Percentiles rank a stretch among this genome's conserved stretches.
phyloP scores from a whole-genome alignment of 1,140 invertebrate genomes.

The Penaeus indicus region DNA sequence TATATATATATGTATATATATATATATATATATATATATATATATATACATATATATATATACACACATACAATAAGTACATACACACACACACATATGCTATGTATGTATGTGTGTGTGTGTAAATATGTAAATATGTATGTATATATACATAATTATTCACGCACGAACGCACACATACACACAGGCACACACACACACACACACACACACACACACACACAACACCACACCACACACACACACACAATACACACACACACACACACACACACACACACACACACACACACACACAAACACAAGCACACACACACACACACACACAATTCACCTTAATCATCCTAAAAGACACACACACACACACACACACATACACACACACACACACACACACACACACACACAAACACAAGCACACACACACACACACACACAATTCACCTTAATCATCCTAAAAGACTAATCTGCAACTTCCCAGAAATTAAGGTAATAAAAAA shows the following conservation, averaged over 20 bases:
- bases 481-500: no score
- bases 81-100: background rate
- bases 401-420: background rate
- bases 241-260: background rate
- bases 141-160: background rate
- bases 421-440: background rate
- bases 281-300: background rate
- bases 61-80: background rate
- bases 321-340: no score
- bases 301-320: background rate
- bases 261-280: background rate
- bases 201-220: background rate
- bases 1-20: slow-evolving; percentile 19
- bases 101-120: background rate
- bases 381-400: background rate
- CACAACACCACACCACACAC: background rate
- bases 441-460: background rate
- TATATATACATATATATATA: background rate
- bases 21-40: slow-evolving; percentile 17
- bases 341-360: no score
- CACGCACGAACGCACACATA: background rate
- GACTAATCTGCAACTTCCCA: background rate
- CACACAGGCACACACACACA: background rate
- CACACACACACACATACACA: background rate
- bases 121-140: background rate